Evolutionary conservation across 2,888 invertebrate species (phyloP), one percentile per base, ranked within the genome.

Genomic region (Drosophila atripex): DNA sequence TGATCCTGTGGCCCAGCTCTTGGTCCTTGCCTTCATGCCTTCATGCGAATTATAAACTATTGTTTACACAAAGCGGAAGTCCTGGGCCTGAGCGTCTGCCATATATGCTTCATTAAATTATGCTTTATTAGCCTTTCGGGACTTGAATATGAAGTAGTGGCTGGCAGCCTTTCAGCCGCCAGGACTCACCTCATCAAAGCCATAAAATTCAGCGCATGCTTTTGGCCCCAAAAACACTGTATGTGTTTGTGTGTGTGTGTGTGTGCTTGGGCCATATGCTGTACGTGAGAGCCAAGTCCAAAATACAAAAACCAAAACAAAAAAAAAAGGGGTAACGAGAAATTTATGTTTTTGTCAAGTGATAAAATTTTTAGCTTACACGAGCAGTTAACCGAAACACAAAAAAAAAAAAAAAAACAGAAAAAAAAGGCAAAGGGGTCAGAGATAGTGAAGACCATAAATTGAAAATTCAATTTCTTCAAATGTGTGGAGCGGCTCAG

Each of bases 61-160:
- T 88, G 88, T 89, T 84, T 87, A 80, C 82, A 78, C 70, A 82
- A 82, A 79, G 82, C 84, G 89, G 86, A 84, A 88, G 78, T 88
- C 74, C 77, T 86, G 73, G 77, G 73, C 76, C 80, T n/a, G n/a
- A 75, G 71, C 71, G 76, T 75, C 76, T 76, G 79, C 72, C 73
- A 60, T 77, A 66, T 78, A 77, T 78, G 90, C 89, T 89, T 86
- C 88, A 89, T 89, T 90, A 90, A 88, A 89, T 89, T 88, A 88
- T 89, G 79, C 76, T 89, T 89, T 89, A 89, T 90, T 89, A 89
- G 86, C 78, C 89, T 71, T 82, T 84, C 89, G 90, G 89, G 89
- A 87, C 76, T 84, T 88, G 82, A 82, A 88, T 88, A 88, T 82
- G 87, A 82, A 82, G 88, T 88, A 88, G 87, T 73, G 68, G 65